phyloP scores from a whole-genome alignment of 2,888 invertebrate species.

The Yponomeuta sedellus region DNA sequence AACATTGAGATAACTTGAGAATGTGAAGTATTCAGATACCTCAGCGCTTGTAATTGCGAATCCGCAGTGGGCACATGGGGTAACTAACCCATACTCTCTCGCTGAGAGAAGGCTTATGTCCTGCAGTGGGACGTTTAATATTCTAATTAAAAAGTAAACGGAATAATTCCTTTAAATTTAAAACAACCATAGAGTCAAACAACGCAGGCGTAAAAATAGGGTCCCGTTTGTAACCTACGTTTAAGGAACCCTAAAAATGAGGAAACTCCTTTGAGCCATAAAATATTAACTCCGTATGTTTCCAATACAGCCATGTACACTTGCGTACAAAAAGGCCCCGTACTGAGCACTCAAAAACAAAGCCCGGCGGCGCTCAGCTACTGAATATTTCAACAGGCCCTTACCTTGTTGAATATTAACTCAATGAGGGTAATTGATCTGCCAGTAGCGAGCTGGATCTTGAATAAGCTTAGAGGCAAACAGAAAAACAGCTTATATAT shows the following conservation, averaged over 20 bases:
- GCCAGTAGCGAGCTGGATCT: constrained; percentile 36
- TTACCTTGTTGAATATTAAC: constrained; percentile 73
- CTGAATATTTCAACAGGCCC: constrained; percentile 72
- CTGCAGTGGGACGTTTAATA: no score
- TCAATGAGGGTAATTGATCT: constrained; percentile 75
- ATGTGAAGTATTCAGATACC: no score
- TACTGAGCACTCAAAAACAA: constrained; percentile 69
- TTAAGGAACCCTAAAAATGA: background rate
- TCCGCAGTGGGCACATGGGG: no score
- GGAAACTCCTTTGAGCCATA: background rate
- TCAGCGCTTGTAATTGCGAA: no score
- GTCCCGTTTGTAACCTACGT: no score
- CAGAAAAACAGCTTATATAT: background rate
- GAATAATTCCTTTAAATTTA: no score
- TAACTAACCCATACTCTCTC: no score
- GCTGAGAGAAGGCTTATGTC: no score
- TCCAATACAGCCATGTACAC: background rate
- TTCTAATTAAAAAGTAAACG: no score
- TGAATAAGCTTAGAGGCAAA: background rate
- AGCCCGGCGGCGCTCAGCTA: constrained; percentile 51
- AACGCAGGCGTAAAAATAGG: no score
- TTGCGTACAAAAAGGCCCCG: constrained; percentile 42
- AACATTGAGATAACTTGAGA: no score
- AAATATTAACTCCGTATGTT: constrained; percentile 1
- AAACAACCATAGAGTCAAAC: no score